Evolutionary conservation across 2,888 invertebrate species (phyloP), one percentile per base, ranked within the genome.

Genomic region (Athripsodes cinereus): DNA sequence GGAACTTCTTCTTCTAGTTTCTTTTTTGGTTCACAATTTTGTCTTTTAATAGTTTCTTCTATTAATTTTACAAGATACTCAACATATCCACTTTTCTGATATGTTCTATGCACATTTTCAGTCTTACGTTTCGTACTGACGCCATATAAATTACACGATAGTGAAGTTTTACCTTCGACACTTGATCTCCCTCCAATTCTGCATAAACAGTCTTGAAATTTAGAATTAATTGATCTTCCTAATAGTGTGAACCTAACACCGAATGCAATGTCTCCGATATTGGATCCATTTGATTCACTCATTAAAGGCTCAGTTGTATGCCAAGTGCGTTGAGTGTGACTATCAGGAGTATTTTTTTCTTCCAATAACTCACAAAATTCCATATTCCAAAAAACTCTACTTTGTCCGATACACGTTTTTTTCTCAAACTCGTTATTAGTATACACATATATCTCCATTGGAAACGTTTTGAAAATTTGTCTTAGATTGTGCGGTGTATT

Each of bases 371-470:
- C 72, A 59, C 68, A 73, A 46, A 53, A 22, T 5, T 53, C 22
- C 1, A 13, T n/a, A 10, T 53, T 40, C 53, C 53, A 53, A 22
- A 22, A 19, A 8, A 46, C n/a, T 26, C 35, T 40, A 6, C 35
- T 46, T 8, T 21, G 19, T 16, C 53, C 53, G 2, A 58, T 46
- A 40, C 58, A 58, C n/a, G 54, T 49, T 18, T 75, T 76, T 5
- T 22, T 52, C 58, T 68, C 74, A 50, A 79, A 64, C 61, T 76
- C 75, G 16, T 74, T 71, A 66, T 78, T 77, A 64, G 74, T 74
- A 71, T 73, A 76, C 6, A 82, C 70, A 64, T 74, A 74, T 34
- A 83, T 69, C 67, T 78, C 74, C 51, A 82, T 65, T n/a, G 81
- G 80, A 64, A 74, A 76, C 52, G 72, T 73, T 44, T 71, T 72